Evolutionary conservation across 2,113 vertebrate genomes (phyloP).

Genomic region (Eleginops maclovinus): DNA sequence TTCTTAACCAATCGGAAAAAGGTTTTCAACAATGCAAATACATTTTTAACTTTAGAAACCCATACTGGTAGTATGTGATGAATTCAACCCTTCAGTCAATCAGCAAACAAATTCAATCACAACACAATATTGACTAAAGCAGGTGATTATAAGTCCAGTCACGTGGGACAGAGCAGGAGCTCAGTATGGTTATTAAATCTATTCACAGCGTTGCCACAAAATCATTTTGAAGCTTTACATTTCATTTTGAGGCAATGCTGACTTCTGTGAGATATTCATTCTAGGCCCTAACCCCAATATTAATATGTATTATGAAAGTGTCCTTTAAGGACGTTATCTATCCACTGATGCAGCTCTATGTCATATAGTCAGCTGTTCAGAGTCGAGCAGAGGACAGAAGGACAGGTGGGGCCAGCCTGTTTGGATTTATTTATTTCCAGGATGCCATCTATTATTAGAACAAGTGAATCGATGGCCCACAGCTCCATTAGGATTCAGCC

Average conservation of each 20-base stretch:
- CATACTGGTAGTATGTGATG: too few relatives aligned
- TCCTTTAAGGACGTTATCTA: constrained; percentile 1
- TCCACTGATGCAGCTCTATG: constrained; percentile 3
- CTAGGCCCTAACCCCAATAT: background rate
- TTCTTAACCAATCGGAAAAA: background rate
- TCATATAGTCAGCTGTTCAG: constrained; percentile 10
- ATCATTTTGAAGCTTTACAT: too few relatives aligned
- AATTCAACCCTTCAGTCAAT: background rate
- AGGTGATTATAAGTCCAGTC: too few relatives aligned
- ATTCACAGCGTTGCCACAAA: background rate
- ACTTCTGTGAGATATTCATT: background rate
- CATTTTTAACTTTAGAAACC: too few relatives aligned
- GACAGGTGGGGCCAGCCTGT: constrained; percentile 4
- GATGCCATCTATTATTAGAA: constrained; percentile 61
- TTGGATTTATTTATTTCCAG: constrained; percentile 36
- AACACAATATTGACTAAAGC: too few relatives aligned
- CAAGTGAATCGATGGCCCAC: constrained; percentile 50
- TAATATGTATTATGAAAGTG: constrained; percentile 7
- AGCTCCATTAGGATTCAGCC: constrained; percentile 19
- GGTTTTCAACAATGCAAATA: background rate
- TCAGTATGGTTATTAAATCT: background rate
- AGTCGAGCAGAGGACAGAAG: constrained; percentile 22
- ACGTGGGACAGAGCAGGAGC: background rate
- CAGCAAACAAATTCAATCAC: background rate
- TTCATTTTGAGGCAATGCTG: background rate